Evolutionary conservation across 2,797 vertebrate genomes (phyloP).

Genomic region (Bothrops alternatus): DNA sequence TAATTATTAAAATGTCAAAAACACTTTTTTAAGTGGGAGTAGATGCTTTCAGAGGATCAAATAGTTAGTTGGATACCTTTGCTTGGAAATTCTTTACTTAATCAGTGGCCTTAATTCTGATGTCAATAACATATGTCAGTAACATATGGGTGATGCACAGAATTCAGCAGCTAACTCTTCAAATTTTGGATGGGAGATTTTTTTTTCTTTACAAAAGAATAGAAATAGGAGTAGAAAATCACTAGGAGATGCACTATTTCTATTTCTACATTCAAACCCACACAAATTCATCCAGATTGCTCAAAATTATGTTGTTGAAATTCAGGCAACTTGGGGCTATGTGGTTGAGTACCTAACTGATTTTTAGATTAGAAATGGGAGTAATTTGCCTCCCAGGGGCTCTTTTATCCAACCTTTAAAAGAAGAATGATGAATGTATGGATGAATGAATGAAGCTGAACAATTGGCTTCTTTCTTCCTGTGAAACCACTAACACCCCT

Average conservation of each 20-base stretch:
- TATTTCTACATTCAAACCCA: neutral
- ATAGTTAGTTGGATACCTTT: neutral
- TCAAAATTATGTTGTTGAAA: neutral
- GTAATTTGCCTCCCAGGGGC: neutral
- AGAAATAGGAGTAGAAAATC: neutral
- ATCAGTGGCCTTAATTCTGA: neutral
- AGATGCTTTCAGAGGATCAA: neutral
- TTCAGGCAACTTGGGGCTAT: neutral
- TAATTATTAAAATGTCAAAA: neutral
- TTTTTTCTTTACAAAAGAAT: neutral
- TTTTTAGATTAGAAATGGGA: neutral
- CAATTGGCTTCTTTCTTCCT: neutral
- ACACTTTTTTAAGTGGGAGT: neutral
- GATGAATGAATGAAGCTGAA: neutral
- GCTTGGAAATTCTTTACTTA: neutral
- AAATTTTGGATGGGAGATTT: neutral
- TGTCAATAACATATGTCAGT: neutral
- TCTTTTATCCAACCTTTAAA: neutral
- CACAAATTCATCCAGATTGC: neutral
- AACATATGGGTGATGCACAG: neutral
- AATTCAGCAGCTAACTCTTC: neutral
- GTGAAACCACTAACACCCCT: neutral
- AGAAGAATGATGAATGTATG: neutral
- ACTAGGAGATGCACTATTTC: neutral
- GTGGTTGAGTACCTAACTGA: neutral